A percentile compares a stretch with the other conserved stretches of the same genome.
These are phyloP conservation scores for Drosophila repleta DNA, from an alignment of 1,140 invertebrate species.

Conservation along the genomic window DNA sequence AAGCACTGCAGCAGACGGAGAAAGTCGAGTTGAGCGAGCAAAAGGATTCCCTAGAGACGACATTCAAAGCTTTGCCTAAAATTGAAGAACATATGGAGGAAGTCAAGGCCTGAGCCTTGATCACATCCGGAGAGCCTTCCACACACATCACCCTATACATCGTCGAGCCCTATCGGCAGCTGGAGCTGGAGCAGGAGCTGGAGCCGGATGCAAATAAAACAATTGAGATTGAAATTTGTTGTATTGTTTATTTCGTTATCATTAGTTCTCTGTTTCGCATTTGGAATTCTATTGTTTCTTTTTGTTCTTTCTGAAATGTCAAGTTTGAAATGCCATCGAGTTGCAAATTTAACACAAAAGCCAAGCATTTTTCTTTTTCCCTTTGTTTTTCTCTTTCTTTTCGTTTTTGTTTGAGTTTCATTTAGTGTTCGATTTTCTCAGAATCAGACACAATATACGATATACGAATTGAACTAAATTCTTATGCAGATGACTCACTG, in stretches of 20 bases:
- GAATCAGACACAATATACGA: too few relatives aligned
- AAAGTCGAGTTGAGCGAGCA: not conserved
- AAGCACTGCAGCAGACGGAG: slow-evolving; percentile 84
- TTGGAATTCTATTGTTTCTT: slow-evolving; percentile 58
- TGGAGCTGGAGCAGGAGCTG: not conserved
- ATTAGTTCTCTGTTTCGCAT: slow-evolving; percentile 66
- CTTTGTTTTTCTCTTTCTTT: slow-evolving; percentile 32
- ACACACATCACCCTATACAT: too few relatives aligned
- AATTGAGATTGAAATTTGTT: slow-evolving; percentile 62
- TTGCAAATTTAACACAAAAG: slow-evolving; percentile 83
- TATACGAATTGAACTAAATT: slow-evolving; percentile 23
- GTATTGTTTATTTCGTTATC: slow-evolving; percentile 78
- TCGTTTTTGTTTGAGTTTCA: slow-evolving; percentile 20
- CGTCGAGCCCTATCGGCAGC: too few relatives aligned
- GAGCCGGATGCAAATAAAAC: not conserved
- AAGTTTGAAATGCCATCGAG: slow-evolving; percentile 64
- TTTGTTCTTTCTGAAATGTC: slow-evolving; percentile 54
- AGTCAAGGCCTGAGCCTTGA: not conserved
- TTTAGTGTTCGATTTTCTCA: slow-evolving; percentile 27
- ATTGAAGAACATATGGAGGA: not conserved
- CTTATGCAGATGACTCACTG: slow-evolving; percentile 7
- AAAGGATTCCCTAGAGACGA: too few relatives aligned
- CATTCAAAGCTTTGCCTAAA: not conserved
- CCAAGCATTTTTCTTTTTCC: slow-evolving; percentile 75
- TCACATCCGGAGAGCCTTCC: not conserved